phyloP scores from a whole-genome alignment of 2,113 vertebrate genomes.

The Oreochromis niloticus region DNA sequence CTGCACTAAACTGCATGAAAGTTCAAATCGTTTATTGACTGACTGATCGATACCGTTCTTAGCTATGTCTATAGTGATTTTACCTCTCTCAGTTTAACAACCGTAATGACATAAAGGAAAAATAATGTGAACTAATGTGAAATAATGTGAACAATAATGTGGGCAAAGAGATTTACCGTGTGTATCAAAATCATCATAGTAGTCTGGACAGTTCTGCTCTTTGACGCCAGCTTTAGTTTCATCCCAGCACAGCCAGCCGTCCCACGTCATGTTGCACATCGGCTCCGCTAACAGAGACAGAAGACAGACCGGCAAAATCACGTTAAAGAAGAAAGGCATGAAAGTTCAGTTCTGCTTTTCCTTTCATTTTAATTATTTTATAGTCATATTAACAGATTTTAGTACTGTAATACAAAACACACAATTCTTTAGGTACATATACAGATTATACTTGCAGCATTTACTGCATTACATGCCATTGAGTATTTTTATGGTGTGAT shows the following conservation, averaged over 20 bases:
- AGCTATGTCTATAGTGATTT: background rate
- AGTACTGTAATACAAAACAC: background rate
- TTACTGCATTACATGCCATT: background rate
- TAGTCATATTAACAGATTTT: background rate
- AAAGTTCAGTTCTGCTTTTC: background rate
- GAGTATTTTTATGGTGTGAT: background rate
- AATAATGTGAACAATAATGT: background rate
- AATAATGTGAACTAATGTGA: background rate
- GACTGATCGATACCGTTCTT: background rate
- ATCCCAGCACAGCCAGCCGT: conserved; percentile 96
- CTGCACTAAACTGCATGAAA: background rate
- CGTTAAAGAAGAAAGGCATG: background rate
- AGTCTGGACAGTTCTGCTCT: conserved; percentile 87
- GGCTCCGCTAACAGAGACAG: conserved; percentile 26
- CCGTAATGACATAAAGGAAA: background rate
- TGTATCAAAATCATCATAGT: conserved; percentile 86
- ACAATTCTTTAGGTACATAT: background rate
- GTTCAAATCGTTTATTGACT: background rate
- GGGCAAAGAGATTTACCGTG: conserved; percentile 68
- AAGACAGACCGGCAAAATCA: background rate
- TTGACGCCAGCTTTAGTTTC: conserved; percentile 77
- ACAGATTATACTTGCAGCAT: background rate
- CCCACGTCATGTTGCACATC: conserved; percentile 90
- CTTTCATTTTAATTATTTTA: background rate
- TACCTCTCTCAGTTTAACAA: background rate